Evolutionary conservation across 2,888 invertebrate species (phyloP), one percentile per base, ranked within the genome.

Genomic region (Troides helena): DNA sequence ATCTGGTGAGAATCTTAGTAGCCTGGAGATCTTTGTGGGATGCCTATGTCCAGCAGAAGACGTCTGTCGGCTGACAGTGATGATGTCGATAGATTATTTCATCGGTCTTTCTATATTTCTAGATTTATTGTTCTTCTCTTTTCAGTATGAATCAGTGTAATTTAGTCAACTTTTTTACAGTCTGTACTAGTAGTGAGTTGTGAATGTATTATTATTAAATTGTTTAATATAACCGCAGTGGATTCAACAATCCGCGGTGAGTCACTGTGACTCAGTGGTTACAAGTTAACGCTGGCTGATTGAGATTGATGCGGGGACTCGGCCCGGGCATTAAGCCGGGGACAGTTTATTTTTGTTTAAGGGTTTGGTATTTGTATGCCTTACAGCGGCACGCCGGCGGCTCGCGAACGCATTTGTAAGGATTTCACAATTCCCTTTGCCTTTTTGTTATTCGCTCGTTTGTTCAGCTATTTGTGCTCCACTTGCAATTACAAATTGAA

Each of bases 281-380:
- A 46, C 46, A 59, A 53, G 43, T 80, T 78, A 62, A 71, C 77
- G 79, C 77, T 78, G 80, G 80, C 83, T 81, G 87, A 87, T 88
- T 86, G 83, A 87, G 88, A 89, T 89, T 81, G 86, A 88, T 88
- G 86, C 68, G 69, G 63, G 39, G 50, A 50, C 60, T 62, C 59
- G 63, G 70, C 43, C 12, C 39, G 59, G 53, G 62, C 63, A 63
- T 43, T 69, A 67, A 70, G 36, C 30, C 58, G 60, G 53, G 65
- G 58, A 70, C 36, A 12, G 58, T 67, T 67, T 70, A 63, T 70
- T 70, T 70, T 67, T 70, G 62, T 70, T 70, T 43, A 23, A 21
- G 39, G 53, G 25, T 62, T 50, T 62, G 21, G 58, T 63, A 66
- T 56, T 60, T 69, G 57, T 63, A 72, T 36, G 30, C 65, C 67